These are phyloP conservation scores for Drosophila sechellia DNA, from an alignment of 1,140 invertebrate genomes.

Conservation along the genomic window DNA sequence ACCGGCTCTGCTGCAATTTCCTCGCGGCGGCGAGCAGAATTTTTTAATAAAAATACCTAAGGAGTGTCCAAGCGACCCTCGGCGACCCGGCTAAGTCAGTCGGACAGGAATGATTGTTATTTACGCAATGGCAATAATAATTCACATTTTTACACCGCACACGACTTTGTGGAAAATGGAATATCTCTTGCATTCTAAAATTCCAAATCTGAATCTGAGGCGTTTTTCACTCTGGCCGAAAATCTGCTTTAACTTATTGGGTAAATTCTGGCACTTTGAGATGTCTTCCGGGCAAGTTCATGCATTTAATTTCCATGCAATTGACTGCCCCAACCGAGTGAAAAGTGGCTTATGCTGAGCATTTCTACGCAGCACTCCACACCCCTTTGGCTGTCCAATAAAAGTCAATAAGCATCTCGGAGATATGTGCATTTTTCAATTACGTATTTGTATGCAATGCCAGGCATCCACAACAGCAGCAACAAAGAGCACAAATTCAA, in stretches of 20 bases:
- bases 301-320: constrained; percentile 54
- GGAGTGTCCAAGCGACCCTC: constrained; percentile 9
- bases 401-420: constrained; percentile 76
- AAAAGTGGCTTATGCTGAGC: constrained; percentile 43
- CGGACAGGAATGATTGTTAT: constrained; percentile 79
- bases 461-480: constrained; percentile 50
- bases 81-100: constrained; percentile 16
- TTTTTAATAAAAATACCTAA: constrained; percentile 76
- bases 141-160: constrained; percentile 63
- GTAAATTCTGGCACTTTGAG: constrained; percentile 19
- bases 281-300: constrained; percentile 15
- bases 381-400: constrained; percentile 67
- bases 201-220: constrained; percentile 33
- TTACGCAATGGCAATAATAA: constrained; percentile 83
- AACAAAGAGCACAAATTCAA: constrained; percentile 75
- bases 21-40: constrained; percentile 35
- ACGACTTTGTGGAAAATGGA: constrained; percentile 51
- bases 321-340: constrained; percentile 28
- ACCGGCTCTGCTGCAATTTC: constrained; percentile 17
- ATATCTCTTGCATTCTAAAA: constrained; percentile 65
- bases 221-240: no score
- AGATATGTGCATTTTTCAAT: constrained; percentile 80
- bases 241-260: constrained; percentile 2
- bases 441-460: constrained; percentile 71
- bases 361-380: constrained; percentile 24